Evolutionary conservation across 2,113 vertebrate species (phyloP).

Genomic region (Sylvilagus bachmani): DNA sequence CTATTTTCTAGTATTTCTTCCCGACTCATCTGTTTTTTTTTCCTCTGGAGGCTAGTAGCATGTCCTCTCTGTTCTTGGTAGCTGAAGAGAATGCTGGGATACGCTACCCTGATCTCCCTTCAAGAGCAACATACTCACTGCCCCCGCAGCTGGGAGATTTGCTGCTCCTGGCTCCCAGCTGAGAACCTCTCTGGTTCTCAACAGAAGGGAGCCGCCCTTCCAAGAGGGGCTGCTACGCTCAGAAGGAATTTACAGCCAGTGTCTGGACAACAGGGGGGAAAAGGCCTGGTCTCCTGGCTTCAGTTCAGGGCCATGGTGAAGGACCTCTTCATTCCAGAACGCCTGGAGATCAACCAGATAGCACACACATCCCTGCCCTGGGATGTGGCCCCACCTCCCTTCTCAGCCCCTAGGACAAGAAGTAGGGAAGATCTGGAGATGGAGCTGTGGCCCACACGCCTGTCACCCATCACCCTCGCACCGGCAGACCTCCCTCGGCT

Average conservation of each 20-base stretch:
- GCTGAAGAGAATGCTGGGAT: not conserved
- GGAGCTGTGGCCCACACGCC: not conserved
- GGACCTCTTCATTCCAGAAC: not conserved
- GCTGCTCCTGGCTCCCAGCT: not conserved
- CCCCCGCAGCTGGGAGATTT: not conserved
- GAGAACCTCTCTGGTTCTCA: not conserved
- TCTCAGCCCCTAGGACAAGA: not conserved
- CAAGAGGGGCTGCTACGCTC: not conserved
- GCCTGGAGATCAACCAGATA: not conserved
- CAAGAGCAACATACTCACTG: too few species aligned
- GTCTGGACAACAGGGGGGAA: not conserved
- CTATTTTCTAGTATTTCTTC: conserved; percentile 34
- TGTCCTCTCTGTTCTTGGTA: not conserved
- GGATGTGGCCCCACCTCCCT: not conserved
- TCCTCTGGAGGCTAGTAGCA: not conserved
- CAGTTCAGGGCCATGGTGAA: not conserved
- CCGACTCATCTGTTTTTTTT: not conserved
- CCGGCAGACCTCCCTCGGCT: not conserved
- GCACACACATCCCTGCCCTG: not conserved
- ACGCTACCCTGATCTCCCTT: not conserved
- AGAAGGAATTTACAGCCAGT: not conserved
- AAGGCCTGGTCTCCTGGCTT: not conserved
- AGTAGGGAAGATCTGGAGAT: too few species aligned
- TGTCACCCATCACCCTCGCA: not conserved
- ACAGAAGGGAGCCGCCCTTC: not conserved